These are phyloP conservation scores for Andrena praecox DNA, from an alignment of 2,888 invertebrate genomes.

Conservation along the genomic window DNA sequence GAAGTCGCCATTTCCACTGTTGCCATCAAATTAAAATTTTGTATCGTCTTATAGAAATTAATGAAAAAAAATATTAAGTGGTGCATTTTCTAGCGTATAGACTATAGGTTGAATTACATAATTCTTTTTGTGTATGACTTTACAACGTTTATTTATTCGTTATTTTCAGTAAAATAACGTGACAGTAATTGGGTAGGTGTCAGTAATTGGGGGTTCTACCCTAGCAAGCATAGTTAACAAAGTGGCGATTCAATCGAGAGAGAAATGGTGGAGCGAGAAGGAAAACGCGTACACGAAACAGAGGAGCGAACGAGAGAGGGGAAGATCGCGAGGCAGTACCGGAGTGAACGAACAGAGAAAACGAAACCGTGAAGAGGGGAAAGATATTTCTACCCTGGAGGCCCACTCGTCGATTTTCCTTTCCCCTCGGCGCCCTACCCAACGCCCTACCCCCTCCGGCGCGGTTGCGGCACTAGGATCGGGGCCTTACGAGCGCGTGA, in stretches of 20 bases:
- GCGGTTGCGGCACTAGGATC: slow-evolving; percentile 66
- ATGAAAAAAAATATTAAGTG: no score
- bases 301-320: neutral
- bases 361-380: slow-evolving; percentile 20
- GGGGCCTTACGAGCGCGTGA: slow-evolving; percentile 75
- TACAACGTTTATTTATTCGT: no score
- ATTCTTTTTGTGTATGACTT: no score
- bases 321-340: neutral
- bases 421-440: slow-evolving; percentile 43
- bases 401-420: slow-evolving; percentile 61
- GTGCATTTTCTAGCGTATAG: no score
- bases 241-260: neutral
- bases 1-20: no score
- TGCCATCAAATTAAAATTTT: no score
- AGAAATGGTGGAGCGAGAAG: neutral
- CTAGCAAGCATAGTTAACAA: no score
- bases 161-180: no score
- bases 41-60: no score
- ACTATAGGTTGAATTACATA: no score
- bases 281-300: neutral
- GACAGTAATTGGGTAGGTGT: no score
- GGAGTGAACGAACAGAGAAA: slow-evolving; percentile 25
- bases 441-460: slow-evolving; percentile 61
- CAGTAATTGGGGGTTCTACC: no score
- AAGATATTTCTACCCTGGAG: slow-evolving; percentile 60